Evolutionary conservation across 2,113 vertebrate genomes (phyloP).

Genomic region (Hirundichthys speculiger): DNA sequence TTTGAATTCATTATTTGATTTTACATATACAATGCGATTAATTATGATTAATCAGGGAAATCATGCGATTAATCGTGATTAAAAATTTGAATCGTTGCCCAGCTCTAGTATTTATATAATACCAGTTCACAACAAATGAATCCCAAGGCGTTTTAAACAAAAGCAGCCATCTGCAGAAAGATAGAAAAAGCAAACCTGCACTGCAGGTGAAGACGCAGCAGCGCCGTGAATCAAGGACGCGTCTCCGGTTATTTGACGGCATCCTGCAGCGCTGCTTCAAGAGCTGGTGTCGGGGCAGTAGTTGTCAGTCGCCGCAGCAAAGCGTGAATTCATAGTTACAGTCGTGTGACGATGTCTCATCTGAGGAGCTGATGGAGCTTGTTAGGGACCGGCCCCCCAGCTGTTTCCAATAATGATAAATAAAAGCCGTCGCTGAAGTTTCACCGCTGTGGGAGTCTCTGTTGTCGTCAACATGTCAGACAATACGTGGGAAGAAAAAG

Average conservation of each 20-base stretch:
- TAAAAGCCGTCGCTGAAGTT: slow-evolving; percentile 8
- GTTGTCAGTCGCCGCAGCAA: background rate
- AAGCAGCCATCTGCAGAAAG: no score
- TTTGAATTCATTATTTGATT: no score
- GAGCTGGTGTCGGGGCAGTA: background rate
- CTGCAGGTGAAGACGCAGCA: no score
- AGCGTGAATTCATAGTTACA: background rate
- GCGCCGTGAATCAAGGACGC: background rate
- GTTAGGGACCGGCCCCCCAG: background rate
- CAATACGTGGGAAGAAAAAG: background rate
- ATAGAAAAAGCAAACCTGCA: no score
- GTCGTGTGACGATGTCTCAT: background rate
- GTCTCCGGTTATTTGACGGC: background rate
- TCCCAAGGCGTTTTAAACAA: no score
- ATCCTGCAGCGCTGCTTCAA: background rate
- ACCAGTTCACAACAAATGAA: no score
- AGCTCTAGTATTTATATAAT: no score
- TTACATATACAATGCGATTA: no score
- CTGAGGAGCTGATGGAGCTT: slow-evolving; percentile 12
- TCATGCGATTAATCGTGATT: no score
- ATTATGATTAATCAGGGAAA: no score
- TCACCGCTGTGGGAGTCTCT: no score
- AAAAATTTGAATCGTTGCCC: no score
- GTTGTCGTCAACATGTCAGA: background rate
- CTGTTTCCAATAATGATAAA: slow-evolving; percentile 25